A percentile compares a stretch with the other conserved stretches of the same genome.
Conservation (phyloP, 2,888 invertebrate species). For the Thelaira solivaga region DNA sequence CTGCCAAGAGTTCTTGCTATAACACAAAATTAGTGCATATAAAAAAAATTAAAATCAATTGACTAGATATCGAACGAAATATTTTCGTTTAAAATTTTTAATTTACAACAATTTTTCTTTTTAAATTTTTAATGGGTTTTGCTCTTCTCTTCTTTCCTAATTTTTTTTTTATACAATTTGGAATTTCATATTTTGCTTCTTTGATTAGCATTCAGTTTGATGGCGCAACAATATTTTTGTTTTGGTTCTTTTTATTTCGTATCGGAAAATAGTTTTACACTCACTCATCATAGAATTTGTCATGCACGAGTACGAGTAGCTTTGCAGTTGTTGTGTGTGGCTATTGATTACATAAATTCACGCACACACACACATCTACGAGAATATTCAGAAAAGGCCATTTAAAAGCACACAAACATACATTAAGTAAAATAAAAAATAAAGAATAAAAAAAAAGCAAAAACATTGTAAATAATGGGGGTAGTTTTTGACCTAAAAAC, state of each 20-base stretch:
- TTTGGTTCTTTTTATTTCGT: too few species aligned
- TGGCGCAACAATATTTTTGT: slow-evolving; percentile 18
- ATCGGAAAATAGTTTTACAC: slow-evolving; percentile 32
- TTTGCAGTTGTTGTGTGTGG: slow-evolving; percentile 25
- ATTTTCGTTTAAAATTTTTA: too few species aligned
- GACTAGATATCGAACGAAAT: too few species aligned
- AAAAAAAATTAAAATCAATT: too few species aligned
- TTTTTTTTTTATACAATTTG: too few species aligned
- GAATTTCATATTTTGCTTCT: too few species aligned
- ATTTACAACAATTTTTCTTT: too few species aligned
- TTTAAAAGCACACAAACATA: background rate
- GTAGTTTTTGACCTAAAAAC: slow-evolving; percentile 61
- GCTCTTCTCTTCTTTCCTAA: too few species aligned
- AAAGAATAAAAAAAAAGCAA: background rate
- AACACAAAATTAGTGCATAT: too few species aligned
- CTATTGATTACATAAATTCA: slow-evolving; percentile 50
- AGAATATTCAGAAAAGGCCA: background rate
- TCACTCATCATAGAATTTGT: background rate
- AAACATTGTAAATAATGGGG: slow-evolving; percentile 41
- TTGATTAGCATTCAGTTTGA: background rate
- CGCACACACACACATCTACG: background rate
- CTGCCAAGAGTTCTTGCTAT: too few species aligned
- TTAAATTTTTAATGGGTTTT: too few species aligned
- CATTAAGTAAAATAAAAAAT: background rate
- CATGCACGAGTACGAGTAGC: background rate